Evolutionary conservation across 2,888 invertebrate species (phyloP).

Genomic region (Pammene aurita): DNA sequence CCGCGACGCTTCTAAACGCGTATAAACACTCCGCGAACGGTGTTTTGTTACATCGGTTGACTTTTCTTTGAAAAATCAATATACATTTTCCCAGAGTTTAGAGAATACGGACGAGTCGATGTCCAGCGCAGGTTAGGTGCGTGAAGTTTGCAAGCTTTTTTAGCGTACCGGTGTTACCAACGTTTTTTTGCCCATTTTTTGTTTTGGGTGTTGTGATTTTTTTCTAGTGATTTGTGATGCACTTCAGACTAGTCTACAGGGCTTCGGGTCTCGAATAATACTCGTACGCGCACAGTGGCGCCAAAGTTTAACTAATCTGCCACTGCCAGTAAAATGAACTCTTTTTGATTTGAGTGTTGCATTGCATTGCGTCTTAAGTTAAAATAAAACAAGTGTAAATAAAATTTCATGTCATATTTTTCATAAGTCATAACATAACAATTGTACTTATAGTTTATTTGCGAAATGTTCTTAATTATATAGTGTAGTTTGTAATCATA

Average conservation of each 20-base stretch:
- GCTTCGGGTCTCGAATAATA: conserved; percentile 73
- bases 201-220: conserved; percentile 83
- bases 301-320: conserved; percentile 51
- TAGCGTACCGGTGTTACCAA: conserved; percentile 84
- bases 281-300: conserved; percentile 60
- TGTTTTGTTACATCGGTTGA: conserved; percentile 84
- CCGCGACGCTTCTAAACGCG: conserved; percentile 76
- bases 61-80: conserved; percentile 85
- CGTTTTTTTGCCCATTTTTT: conserved; percentile 83
- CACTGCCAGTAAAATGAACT: conserved; percentile 19
- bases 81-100: conserved; percentile 83
- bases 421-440: too few relatives aligned
- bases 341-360: conserved; percentile 11
- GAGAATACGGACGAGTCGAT: conserved; percentile 83
- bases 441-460: too few relatives aligned
- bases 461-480: too few relatives aligned
- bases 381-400: conserved; percentile 28
- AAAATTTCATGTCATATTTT: not conserved
- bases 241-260: conserved; percentile 67
- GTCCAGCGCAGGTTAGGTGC: conserved; percentile 84
- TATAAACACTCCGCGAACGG: conserved; percentile 82
- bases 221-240: conserved; percentile 74
- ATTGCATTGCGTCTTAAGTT: not conserved
- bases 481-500: too few relatives aligned
- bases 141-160: conserved; percentile 85